Evolutionary conservation across 2,888 invertebrate genomes (phyloP), one percentile per base, ranked within the genome.

Genomic region (Agrochola macilenta): DNA sequence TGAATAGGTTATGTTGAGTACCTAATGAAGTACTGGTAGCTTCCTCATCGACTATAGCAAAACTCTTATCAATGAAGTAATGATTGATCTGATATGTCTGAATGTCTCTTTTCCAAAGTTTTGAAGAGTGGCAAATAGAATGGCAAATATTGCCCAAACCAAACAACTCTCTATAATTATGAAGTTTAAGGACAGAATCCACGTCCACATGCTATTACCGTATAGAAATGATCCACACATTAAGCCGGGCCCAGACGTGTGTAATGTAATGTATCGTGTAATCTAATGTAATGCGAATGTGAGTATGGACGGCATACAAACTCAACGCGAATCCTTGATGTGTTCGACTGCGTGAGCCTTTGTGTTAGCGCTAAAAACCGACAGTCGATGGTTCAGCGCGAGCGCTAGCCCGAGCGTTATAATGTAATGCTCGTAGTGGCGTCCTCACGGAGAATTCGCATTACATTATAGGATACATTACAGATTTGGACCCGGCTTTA

Each of bases 161-260:
- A 74, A 35, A 43, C n/a, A 64, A 66, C 49, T 60, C 49, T 60
- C n/a, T 14, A 69, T 73, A 30, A 74, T 64, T 23, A 64, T 60
- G 49, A 76, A 61, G 14, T 70, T 66, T 57, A 39, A 52, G 61
- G 61, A n/a, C 66, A 84, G 26, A 74, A 71, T 74, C 64, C 79
- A 64, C 17, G 26, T 73, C 52, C 73, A 39, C 85, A 86, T 98
- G 97, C 93, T 98, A 98, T 65, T 97, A 96, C 66, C 98, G 94
- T 69, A 98, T 65, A 66, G 35, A 69, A 35, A 76, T 66, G 76
- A 75, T 77, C 5, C 75, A 87, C 78, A 79, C 75, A 66, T 64
- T 77, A 9, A 61, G 61, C 30, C 61, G 35, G 35, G 9, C 1
- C 30, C 61, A 20, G 20, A 35, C 20, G 17, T 61, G 17, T 30